phyloP scores from a whole-genome alignment of 2,113 vertebrate genomes.

The Brachyhypopomus occidentalis region DNA sequence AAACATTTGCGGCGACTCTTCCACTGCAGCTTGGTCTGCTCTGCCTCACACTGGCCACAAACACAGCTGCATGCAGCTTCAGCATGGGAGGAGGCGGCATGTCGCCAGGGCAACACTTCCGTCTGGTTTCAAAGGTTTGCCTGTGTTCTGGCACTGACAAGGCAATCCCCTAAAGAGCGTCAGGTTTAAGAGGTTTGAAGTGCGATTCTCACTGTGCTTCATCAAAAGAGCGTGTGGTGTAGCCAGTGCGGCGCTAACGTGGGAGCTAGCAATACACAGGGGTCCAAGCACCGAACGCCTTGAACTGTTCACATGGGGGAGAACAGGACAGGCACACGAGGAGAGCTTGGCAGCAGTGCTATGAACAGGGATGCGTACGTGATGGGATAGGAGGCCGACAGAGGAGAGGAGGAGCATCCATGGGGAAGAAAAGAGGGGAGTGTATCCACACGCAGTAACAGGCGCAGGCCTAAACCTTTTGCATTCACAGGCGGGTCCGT shows the following conservation, averaged over 20 bases:
- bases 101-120: background rate
- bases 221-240: background rate
- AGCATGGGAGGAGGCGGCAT: background rate
- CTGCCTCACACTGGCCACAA: background rate
- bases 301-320: background rate
- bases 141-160: background rate
- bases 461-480: conserved; percentile 48
- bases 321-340: conserved; percentile 21
- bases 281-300: conserved; percentile 17
- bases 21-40: background rate
- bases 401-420: background rate
- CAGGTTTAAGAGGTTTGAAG: conserved; percentile 6
- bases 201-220: conserved; percentile 3
- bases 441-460: conserved; percentile 6
- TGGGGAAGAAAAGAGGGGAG: background rate
- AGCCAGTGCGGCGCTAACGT: background rate
- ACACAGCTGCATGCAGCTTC: conserved; percentile 30
- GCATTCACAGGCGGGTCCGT: conserved; percentile 18
- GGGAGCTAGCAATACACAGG: background rate
- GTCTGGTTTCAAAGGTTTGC: background rate
- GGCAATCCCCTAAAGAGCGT: background rate
- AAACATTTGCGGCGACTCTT: background rate
- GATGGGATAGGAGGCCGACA: background rate
- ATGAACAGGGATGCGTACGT: background rate
- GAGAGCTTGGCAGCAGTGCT: conserved; percentile 22